These are phyloP conservation scores for Cyprinella venusta DNA, from an alignment of 2,797 vertebrate species.

Conservation along the genomic window DNA sequence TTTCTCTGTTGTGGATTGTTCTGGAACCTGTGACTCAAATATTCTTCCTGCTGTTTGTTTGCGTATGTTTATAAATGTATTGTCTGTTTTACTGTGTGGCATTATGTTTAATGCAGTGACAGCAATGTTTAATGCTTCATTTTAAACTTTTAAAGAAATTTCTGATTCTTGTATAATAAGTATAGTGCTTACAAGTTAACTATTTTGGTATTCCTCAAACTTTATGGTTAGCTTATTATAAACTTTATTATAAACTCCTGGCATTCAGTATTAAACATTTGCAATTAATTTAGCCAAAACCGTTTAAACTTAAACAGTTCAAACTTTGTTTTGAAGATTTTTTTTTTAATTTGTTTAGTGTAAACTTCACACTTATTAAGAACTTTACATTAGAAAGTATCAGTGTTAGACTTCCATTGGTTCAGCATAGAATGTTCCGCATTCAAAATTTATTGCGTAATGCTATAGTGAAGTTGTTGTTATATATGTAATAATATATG, in stretches of 20 bases:
- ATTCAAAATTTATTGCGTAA: neutral
- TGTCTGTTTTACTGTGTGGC: neutral
- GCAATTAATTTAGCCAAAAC: neutral
- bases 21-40: neutral
- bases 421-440: neutral
- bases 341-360: neutral
- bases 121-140: neutral
- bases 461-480: neutral
- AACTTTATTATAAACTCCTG: neutral
- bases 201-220: neutral
- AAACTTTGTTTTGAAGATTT: neutral
- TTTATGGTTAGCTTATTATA: neutral
- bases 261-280: neutral
- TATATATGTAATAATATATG: too few species aligned
- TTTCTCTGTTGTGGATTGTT: constrained; percentile 7
- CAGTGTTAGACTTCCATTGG: neutral
- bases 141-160: neutral
- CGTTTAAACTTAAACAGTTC: neutral
- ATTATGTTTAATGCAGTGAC: neutral
- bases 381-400: neutral
- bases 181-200: too few species aligned
- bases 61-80: neutral
- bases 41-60: neutral
- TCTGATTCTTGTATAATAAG: neutral
- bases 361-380: too few species aligned